Conservation (phyloP, 1,140 invertebrate species). For the Brachionus angularis region DNA sequence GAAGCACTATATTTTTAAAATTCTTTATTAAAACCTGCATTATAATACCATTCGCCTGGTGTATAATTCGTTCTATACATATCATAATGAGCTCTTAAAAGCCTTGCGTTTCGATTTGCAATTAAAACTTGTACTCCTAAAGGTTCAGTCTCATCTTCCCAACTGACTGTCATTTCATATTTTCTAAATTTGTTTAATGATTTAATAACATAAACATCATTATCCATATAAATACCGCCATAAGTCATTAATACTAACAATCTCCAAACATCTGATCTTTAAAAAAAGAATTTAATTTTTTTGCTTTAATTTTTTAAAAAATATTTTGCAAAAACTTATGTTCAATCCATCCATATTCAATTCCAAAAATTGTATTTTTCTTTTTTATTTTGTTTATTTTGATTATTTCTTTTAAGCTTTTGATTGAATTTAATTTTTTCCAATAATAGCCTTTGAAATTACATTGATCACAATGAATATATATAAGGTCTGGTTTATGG, state of each 20-base stretch:
- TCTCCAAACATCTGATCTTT: conserved; percentile 54
- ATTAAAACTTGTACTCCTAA: not conserved
- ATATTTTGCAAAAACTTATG: not conserved
- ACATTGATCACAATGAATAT: not conserved
- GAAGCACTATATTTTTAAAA: no score
- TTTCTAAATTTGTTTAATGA: conserved; percentile 51
- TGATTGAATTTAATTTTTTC: not conserved
- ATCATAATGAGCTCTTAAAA: not conserved
- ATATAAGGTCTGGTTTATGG: not conserved
- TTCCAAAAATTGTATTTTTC: not conserved
- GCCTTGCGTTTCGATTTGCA: not conserved
- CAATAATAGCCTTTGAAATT: not conserved
- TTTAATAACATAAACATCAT: conserved; percentile 54
- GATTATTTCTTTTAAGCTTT: not conserved
- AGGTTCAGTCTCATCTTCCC: conserved; percentile 46
- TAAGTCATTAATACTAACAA: conserved; percentile 51
- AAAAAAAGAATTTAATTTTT: conserved; percentile 50
- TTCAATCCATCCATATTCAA: not conserved
- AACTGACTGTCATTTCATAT: conserved; percentile 57
- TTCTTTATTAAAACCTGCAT: not conserved
- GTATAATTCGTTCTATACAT: not conserved
- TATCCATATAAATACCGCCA: conserved; percentile 58
- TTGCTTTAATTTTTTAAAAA: conserved; percentile 45
- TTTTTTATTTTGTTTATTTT: not conserved
- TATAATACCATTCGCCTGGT: not conserved